Conservation (phyloP, 2,113 vertebrate genomes). For the Myrmecophaga tridactyla region DNA sequence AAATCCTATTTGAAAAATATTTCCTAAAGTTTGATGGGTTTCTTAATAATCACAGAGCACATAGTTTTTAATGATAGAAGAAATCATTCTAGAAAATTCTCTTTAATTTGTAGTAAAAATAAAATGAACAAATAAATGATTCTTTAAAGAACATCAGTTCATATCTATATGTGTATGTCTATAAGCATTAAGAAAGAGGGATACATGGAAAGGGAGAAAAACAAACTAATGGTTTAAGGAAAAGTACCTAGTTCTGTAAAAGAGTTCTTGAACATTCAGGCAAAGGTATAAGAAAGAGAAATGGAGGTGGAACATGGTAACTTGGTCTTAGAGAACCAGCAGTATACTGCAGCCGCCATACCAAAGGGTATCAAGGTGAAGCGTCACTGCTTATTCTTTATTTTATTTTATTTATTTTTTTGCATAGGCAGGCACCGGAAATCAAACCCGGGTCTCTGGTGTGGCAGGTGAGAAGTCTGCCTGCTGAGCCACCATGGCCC, state of each 20-base stretch:
- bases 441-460: no score
- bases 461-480: no score
- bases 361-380: not conserved
- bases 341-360: not conserved
- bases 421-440: no score
- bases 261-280: not conserved
- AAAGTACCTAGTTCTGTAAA: conserved; percentile 13
- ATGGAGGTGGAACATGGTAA: not conserved
- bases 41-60: not conserved
- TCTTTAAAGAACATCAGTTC: not conserved
- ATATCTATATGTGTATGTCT: not conserved
- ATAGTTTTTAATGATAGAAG: not conserved
- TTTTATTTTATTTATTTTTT: no score
- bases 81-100: not conserved
- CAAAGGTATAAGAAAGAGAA: not conserved
- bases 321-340: not conserved
- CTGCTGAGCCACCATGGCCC: no score
- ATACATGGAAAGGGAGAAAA: not conserved
- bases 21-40: not conserved
- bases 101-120: not conserved
- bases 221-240: not conserved
- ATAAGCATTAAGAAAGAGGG: not conserved
- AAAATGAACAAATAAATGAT: not conserved
- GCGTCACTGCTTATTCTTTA: not conserved
- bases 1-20: not conserved